phyloP scores from a whole-genome alignment of 2,113 vertebrate genomes.

The Trematocara marginatum region DNA sequence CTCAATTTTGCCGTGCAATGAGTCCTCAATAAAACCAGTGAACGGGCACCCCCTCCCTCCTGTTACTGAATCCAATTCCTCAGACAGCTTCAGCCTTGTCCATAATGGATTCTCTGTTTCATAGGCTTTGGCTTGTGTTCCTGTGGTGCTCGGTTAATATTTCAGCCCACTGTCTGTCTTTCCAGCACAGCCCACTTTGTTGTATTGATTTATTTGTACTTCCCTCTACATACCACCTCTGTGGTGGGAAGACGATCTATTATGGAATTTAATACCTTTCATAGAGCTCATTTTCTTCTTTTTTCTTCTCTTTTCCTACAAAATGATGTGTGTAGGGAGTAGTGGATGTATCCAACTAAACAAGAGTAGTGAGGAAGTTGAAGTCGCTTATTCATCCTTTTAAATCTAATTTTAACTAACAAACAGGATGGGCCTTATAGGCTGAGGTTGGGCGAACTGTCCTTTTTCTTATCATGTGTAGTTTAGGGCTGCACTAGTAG shows the following conservation, averaged over 20 bases:
- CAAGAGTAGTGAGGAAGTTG: background rate
- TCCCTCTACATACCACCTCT: slow-evolving; percentile 41
- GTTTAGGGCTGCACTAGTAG: background rate
- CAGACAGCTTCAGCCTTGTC: slow-evolving; percentile 49
- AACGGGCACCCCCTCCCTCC: slow-evolving; percentile 30
- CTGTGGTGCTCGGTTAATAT: slow-evolving; percentile 70
- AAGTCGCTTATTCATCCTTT: slow-evolving; percentile 21
- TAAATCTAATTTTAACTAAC: background rate
- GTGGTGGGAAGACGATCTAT: slow-evolving; percentile 61
- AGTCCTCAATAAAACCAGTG: slow-evolving; percentile 61
- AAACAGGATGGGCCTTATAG: slow-evolving; percentile 29
- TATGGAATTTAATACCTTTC: slow-evolving; percentile 68
- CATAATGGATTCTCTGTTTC: slow-evolving; percentile 69
- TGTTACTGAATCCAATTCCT: slow-evolving; percentile 63
- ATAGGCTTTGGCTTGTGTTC: slow-evolving; percentile 64
- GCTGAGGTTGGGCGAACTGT: background rate
- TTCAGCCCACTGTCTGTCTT: slow-evolving; percentile 60
- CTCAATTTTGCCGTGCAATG: slow-evolving; percentile 64
- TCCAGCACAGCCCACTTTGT: slow-evolving; percentile 51
- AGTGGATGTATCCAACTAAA: background rate
- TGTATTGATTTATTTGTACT: slow-evolving; percentile 71
- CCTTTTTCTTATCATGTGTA: background rate
- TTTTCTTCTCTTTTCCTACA: background rate
- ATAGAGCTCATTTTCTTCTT: slow-evolving; percentile 47
- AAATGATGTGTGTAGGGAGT: background rate